Evolutionary conservation across 1,140 invertebrate species (phyloP).

Genomic region (Phortica variegata): DNA sequence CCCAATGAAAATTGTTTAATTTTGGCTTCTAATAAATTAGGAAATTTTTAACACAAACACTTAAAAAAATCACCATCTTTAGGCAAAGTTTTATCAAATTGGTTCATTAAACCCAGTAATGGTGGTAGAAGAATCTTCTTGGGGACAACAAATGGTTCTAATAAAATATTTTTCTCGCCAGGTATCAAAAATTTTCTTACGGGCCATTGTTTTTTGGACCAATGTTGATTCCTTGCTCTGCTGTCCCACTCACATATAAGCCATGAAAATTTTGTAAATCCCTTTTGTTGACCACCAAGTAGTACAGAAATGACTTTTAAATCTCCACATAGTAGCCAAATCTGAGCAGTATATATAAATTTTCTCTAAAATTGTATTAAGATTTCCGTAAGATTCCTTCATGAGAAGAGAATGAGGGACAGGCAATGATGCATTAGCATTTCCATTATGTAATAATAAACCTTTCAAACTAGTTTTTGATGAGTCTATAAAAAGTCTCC

Average conservation of each 20-base stretch:
- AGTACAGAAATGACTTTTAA: neutral
- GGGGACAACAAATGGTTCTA: neutral
- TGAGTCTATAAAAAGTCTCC: too few species aligned
- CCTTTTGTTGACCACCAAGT: neutral
- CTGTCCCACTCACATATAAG: neutral
- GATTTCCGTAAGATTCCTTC: neutral
- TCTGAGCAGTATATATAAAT: neutral
- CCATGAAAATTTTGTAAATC: neutral
- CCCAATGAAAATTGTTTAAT: neutral
- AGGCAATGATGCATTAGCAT: neutral
- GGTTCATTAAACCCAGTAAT: neutral
- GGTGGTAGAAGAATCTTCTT: neutral
- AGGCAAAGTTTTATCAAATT: neutral
- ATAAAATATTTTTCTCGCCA: neutral
- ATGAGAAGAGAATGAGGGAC: neutral
- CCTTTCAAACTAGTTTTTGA: too few species aligned
- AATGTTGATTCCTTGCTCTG: neutral
- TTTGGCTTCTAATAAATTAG: neutral
- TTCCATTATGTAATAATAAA: neutral
- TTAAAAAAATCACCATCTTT: neutral
- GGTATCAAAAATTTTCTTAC: neutral
- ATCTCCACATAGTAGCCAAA: neutral
- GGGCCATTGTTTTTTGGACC: neutral
- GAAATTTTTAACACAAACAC: neutral
- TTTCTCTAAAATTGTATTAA: neutral